Evolutionary conservation across 2,113 vertebrate species (phyloP).

Genomic region (Lipophrys pholis): DNA sequence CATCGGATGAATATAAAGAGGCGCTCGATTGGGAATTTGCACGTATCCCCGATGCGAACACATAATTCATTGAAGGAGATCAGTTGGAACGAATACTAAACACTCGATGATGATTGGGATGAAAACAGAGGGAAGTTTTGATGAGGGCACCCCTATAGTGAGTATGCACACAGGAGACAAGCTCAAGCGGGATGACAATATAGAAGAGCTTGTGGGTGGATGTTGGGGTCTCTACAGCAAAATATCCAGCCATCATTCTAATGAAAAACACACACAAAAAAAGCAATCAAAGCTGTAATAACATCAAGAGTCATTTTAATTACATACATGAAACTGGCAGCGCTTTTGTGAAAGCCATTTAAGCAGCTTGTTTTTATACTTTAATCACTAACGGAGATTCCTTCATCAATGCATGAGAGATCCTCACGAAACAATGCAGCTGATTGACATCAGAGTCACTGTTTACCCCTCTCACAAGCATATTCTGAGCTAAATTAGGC

Average conservation of each 20-base stretch:
- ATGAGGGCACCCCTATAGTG: background rate
- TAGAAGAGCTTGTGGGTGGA: background rate
- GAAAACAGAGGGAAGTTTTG: background rate
- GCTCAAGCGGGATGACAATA: no score
- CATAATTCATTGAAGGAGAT: conserved; percentile 3
- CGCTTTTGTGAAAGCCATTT: background rate
- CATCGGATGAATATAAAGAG: conserved; percentile 2
- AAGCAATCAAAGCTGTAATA: background rate
- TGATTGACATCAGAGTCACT: no score
- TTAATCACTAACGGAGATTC: background rate
- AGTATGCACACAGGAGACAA: no score
- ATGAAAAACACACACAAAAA: background rate
- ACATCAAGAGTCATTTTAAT: no score
- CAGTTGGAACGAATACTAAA: background rate
- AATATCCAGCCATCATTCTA: background rate
- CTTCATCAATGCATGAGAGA: no score
- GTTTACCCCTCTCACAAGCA: no score
- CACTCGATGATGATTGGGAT: background rate
- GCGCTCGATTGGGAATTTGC: background rate
- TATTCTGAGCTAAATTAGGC: conserved; percentile 6
- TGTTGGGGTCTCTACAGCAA: background rate
- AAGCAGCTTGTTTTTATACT: background rate
- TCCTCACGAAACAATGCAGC: no score
- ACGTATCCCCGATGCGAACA: background rate
- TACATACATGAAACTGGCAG: no score